Percentiles rank a stretch among this genome's conserved stretches.
Evolutionary conservation across 2,113 vertebrate genomes (phyloP).

Genomic region (Austrofundulus limnaeus): DNA sequence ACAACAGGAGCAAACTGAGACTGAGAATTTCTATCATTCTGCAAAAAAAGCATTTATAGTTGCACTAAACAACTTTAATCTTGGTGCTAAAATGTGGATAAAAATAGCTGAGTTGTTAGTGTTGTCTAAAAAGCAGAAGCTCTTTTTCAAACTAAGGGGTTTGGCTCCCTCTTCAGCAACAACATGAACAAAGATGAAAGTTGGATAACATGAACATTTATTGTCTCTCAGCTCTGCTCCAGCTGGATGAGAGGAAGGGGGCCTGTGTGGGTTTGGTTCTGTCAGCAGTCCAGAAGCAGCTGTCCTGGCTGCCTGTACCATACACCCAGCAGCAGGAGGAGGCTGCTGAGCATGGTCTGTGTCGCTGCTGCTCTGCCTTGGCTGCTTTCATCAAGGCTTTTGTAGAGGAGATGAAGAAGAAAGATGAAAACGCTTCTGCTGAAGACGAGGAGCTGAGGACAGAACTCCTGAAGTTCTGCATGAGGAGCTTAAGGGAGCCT

Average conservation of each 20-base stretch:
- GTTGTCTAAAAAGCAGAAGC: too few species aligned
- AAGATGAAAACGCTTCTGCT: constrained; percentile 51
- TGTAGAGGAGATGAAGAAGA: constrained; percentile 78
- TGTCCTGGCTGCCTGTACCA: constrained; percentile 88
- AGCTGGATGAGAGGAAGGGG: constrained; percentile 81
- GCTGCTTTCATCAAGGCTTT: constrained; percentile 84
- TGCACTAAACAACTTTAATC: too few species aligned
- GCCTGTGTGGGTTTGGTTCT: constrained; percentile 83
- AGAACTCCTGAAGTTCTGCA: constrained; percentile 90
- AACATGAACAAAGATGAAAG: background rate
- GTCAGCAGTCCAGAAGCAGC: constrained; percentile 84
- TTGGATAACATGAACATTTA: background rate
- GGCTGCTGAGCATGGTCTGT: constrained; percentile 83
- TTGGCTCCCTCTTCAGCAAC: constrained; percentile 60
- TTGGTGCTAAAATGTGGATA: too few species aligned
- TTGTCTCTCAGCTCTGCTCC: constrained; percentile 80
- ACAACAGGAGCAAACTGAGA: too few species aligned
- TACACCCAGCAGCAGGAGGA: constrained; percentile 85
- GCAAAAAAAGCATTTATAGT: too few species aligned
- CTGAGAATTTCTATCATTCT: too few species aligned
- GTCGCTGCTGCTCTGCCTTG: constrained; percentile 84
- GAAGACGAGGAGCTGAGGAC: constrained; percentile 79
- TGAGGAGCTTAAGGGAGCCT: constrained; percentile 88
- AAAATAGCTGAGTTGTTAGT: too few species aligned
- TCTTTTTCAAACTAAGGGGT: background rate